A percentile compares a stretch with the other conserved stretches of the same genome.
Conservation (phyloP, 2,797 vertebrate genomes). For the Sebastes matsubarae region DNA sequence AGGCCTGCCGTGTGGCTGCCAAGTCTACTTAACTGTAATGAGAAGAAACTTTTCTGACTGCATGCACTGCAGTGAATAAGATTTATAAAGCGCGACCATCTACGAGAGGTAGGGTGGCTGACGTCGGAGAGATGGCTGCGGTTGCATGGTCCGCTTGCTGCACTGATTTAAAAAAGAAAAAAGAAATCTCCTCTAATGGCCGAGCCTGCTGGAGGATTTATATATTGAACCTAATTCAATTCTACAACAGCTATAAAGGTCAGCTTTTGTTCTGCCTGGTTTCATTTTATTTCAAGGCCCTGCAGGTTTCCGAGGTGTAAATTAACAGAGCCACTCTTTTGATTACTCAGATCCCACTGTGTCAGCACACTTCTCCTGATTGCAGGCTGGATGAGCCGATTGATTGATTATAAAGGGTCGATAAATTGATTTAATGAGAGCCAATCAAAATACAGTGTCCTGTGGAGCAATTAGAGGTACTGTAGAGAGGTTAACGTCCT, state of each 20-base stretch:
- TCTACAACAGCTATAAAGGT: slow-evolving; percentile 46
- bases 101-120: neutral
- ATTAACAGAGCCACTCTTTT: slow-evolving; percentile 37
- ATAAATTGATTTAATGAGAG: slow-evolving; percentile 47
- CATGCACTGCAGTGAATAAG: slow-evolving; percentile 6
- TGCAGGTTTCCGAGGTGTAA: slow-evolving; percentile 36
- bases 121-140: slow-evolving; percentile 11
- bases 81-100: slow-evolving; percentile 31
- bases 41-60: slow-evolving; percentile 36
- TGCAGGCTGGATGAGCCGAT: slow-evolving; percentile 42
- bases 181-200: slow-evolving; percentile 13
- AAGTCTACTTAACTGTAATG: slow-evolving; percentile 48
- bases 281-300: slow-evolving; percentile 52
- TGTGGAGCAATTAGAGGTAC: neutral
- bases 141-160: slow-evolving; percentile 33
- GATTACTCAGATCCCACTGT: slow-evolving; percentile 40
- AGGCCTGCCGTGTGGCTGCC: slow-evolving; percentile 15
- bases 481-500: neutral
- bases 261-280: slow-evolving; percentile 61
- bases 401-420: slow-evolving; percentile 46
- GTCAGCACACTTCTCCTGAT: slow-evolving; percentile 58
- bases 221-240: slow-evolving; percentile 44
- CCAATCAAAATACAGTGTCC: slow-evolving; percentile 35
- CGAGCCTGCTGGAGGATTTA: slow-evolving; percentile 37
- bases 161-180: slow-evolving; percentile 41